Evolutionary conservation across 2,888 invertebrate species (phyloP), one percentile per base, ranked within the genome.

Genomic region (Drosophila cracens): DNA sequence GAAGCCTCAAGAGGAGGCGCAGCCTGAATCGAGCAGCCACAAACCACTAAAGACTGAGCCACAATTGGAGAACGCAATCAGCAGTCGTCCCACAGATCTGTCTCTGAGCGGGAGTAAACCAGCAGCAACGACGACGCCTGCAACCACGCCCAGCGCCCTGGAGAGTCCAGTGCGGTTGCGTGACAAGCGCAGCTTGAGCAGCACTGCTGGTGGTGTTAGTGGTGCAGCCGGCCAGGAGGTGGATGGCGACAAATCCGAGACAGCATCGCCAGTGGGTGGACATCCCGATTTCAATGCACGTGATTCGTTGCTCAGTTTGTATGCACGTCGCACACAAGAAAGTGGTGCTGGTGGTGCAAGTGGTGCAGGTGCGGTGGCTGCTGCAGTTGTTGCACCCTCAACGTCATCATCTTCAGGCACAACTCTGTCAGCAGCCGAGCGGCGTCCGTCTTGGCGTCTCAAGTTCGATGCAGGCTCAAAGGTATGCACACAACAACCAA

Each of bases 391-490:
- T 52, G 72, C 66, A 29, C 54, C 81, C n/a, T 60, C 76, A 25
- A 59, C 84, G 18, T 70, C 87, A 10, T 63, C 81, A 38, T 43
- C 76, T 25, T 51, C 83, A 31, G 38, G 68, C 21, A 71, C 78
- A 56, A 72, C 78, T 62, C 69, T 61, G 40, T 82, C 90, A 46
- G 81, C 90, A 73, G 91, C 92, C 40, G 98, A 98, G 94, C 95
- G 97, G 86, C 96, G 98, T 92, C 98, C 98, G 49, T 98, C 98
- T 87, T 98, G 98, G 98, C 96, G 98, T 93, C 95, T 98, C 91
- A 96, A 96, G 93, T 96, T 97, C 94, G 97, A 98, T 95, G 96
- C 97, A 93, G 95, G 96, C 93, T 97, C 96, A 94, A 98, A 98
- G 97, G 97, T 97, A 95, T 91, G 91, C 91, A 88, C 81, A 71